Evolutionary conservation across 2,797 vertebrate species (phyloP), one percentile per base, ranked within the genome.

Genomic region (Meda fulgida): DNA sequence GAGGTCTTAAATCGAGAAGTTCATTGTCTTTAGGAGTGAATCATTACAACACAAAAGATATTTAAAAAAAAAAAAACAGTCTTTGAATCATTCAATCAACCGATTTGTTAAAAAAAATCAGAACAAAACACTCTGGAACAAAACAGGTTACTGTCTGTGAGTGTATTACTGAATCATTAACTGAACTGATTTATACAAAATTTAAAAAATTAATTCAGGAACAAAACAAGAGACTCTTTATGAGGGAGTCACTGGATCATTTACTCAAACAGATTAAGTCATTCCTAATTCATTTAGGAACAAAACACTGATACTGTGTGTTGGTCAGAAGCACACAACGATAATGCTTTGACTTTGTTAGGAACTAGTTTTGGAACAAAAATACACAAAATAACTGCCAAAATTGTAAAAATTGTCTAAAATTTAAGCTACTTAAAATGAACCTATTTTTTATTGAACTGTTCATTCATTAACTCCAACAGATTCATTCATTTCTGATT

Each of bases 1-100:
- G 91, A 93, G 92, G 90, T 94, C 53, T 60, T 38, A 26, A 7
- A 78, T 16, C 3, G 14, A 77, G 48, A 36, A 36, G 51, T 40
- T 36, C 4, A 38, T 23, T n/a, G 31, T 40, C 23, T 77, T 38
- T 18, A 55, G 14, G 3, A 63, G n/a, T 18, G 13, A 73, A 73
- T 21, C 18, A n/a, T 36, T 43, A 14, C 14, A 40, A 29, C n/a
- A 29, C 34, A 77, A 77, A 13, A 36, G 14, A 58, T 38, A 77
- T n/a, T 60, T 77, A 1, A 1, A 16, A 77, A 5, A 48, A 48
- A 13, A 5, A 77, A 1, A 48, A 18, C 1, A 65, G 14, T 65
- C 29, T 31, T 31, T 65, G 63, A 65, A 65, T 65, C 14, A 31
- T 65, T 65, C 63, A 65, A 6, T 65, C 29, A 65, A 65, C 3